Percentiles rank a stretch among this genome's conserved stretches.
Evolutionary conservation across 2,113 vertebrate genomes (phyloP).

Genomic region (Polyodon spathula): DNA sequence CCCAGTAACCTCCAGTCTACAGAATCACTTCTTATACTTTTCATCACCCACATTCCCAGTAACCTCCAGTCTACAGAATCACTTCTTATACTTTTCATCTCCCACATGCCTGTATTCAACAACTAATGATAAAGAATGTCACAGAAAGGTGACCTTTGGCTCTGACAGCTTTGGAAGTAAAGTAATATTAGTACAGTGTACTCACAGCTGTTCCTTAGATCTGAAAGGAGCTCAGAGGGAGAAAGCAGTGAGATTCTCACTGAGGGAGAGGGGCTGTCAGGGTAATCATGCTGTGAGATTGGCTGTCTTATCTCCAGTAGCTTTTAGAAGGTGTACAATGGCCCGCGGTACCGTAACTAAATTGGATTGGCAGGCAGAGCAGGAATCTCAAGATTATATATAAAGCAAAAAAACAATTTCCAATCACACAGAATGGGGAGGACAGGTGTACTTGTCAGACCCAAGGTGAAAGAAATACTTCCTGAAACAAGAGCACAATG

Average conservation of each 20-base stretch:
- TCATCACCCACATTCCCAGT: neutral
- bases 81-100: neutral
- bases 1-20: no score
- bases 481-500: constrained; percentile 15
- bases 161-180: constrained; percentile 11
- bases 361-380: constrained; percentile 50
- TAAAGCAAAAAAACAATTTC: constrained; percentile 59
- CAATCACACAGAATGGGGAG: constrained; percentile 34
- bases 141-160: constrained; percentile 21
- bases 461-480: constrained; percentile 42
- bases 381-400: constrained; percentile 51
- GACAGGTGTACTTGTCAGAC: constrained; percentile 40
- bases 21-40: no score
- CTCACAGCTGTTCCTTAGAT: constrained; percentile 21
- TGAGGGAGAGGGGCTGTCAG: constrained; percentile 27
- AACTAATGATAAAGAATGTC: constrained; percentile 26
- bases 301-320: constrained; percentile 42
- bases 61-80: constrained; percentile 9
- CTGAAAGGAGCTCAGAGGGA: constrained; percentile 22
- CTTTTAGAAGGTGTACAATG: constrained; percentile 37
- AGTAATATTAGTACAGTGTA: constrained; percentile 25
- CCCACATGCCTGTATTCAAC: constrained; percentile 10
- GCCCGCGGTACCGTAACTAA: constrained; percentile 53
- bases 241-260: constrained; percentile 10
- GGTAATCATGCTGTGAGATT: constrained; percentile 39